Base-by-base conservation (phyloP, 2,113 vertebrate genomes). In the Halcyon senegalensis region DNA sequence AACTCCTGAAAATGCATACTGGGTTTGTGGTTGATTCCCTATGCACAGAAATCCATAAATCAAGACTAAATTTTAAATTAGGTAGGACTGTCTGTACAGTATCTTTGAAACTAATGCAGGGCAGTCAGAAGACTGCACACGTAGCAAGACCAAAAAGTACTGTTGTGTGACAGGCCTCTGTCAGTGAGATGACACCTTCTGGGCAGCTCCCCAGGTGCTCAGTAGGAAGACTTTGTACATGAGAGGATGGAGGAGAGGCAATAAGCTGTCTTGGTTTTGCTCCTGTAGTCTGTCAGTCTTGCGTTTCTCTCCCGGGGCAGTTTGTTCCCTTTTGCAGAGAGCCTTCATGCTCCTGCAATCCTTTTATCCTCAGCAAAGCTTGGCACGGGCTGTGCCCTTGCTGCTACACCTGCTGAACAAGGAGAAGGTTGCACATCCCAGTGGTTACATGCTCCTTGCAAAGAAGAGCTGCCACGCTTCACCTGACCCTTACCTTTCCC, bases 11-110 rank as follows among this genome's bases (percentile, higher is more conserved):
- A 89, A 78, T 9, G 46, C 68, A 30, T 11, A 73, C 50, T 4
- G 7, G 28, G 50, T 74, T 66, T 74, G 46, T 59, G 72, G 68
- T 68, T 91, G 81, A 94, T 91, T 79, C 48, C 53, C 48, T 87
- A 35, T 41, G 39, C 89, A 87, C 2, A 73, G 89, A 91, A 82
- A 91, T 27, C 87, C 84, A 79, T 89, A 93, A 94, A 94, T 93
- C 81, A 93, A 87, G 91, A 60, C 37, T 39, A 51, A 84, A 39
- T 64, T 92, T 92, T 92, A 64, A 93, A 95, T 95, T 23, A 72
- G 82, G 50, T 24, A 39, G 77, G 58, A 37, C 66, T 75, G 66
- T 46, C 80, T 68, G 46, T 75, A 60, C 2, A 1, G 17, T 44
- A 60, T 33, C 39, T 8, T 1, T 78, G 87, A 75, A 81, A 87